phyloP scores from a whole-genome alignment of 2,113 vertebrate species.

The Alethe castanea region DNA sequence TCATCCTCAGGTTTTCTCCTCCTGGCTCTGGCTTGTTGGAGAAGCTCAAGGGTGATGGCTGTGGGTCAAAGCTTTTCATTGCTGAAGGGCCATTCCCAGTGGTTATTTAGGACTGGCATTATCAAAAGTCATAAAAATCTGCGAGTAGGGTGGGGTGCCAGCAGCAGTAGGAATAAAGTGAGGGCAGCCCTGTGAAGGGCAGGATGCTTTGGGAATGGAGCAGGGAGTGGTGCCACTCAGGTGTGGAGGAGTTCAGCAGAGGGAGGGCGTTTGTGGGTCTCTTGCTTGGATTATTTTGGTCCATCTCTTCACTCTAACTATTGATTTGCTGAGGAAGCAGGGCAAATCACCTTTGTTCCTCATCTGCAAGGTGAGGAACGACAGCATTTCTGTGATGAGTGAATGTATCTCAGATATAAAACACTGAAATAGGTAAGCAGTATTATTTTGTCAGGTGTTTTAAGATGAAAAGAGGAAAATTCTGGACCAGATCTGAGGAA shows the following conservation, averaged over 20 bases:
- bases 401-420: neutral
- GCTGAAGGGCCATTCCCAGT: neutral
- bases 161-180: neutral
- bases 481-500: neutral
- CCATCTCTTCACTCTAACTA: neutral
- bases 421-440: neutral
- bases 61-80: neutral
- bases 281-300: neutral
- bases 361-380: neutral
- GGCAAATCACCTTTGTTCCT: neutral
- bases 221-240: accelerated
- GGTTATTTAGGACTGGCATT: neutral
- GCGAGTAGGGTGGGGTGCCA: neutral
- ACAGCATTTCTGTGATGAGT: neutral
- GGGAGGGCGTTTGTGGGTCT: accelerated
- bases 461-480: neutral
- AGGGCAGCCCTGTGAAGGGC: neutral
- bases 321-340: neutral
- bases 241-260: neutral
- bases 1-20: neutral
- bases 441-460: neutral
- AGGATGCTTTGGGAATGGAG: neutral
- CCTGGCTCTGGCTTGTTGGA: neutral
- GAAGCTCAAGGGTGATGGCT: neutral
- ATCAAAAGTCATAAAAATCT: neutral